These are phyloP conservation scores for Dicrostonyx torquatus DNA, from an alignment of 2,797 vertebrate species.

Conservation along the genomic window DNA sequence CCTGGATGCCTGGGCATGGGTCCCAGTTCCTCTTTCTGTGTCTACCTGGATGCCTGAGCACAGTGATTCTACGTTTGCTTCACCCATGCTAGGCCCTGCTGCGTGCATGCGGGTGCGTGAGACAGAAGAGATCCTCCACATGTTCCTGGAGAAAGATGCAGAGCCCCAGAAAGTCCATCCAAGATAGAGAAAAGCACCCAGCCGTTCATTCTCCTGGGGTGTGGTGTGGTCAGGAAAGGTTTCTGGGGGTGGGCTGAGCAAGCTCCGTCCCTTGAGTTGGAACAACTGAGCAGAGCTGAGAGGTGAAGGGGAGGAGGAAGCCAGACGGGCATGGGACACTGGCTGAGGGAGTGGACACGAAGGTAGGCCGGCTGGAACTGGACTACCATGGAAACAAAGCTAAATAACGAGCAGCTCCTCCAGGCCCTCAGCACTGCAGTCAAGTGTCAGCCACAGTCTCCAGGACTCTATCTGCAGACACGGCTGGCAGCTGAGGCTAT, in stretches of 20 bases:
- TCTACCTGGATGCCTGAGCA: background rate
- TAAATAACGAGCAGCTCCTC: background rate
- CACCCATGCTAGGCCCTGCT: background rate
- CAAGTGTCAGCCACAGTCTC: background rate
- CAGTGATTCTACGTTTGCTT: background rate
- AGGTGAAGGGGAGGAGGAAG: background rate
- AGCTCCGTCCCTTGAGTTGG: background rate
- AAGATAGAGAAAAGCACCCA: background rate
- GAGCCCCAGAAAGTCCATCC: background rate
- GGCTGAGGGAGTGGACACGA: background rate
- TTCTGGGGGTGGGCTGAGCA: background rate
- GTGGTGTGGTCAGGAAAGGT: background rate
- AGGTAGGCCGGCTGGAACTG: background rate
- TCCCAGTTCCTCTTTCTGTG: background rate
- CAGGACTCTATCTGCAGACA: background rate
- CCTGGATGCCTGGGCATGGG: background rate
- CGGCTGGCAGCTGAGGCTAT: background rate
- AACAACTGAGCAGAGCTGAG: background rate
- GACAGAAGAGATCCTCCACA: background rate
- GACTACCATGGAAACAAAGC: background rate
- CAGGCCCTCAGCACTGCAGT: background rate
- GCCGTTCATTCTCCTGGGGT: background rate
- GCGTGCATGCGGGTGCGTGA: background rate
- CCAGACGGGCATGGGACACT: background rate
- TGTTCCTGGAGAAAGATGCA: background rate